phyloP scores from a whole-genome alignment of 2,797 vertebrate genomes.

The Mico argentatus region DNA sequence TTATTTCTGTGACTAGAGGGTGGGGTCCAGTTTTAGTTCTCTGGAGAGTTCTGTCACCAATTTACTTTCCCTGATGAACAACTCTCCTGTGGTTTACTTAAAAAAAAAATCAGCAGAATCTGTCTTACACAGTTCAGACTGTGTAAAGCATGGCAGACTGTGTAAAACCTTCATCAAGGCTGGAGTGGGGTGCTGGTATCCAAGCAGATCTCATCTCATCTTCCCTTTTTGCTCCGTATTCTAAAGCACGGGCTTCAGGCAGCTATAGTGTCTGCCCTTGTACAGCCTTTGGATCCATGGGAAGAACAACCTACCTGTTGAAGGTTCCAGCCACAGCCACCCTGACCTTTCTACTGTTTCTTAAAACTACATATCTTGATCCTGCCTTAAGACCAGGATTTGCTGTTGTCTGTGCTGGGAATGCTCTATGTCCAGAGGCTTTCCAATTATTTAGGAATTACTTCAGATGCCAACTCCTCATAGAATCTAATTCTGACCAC shows the following conservation, averaged over 20 bases:
- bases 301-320: neutral
- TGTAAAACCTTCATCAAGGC: neutral
- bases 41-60: neutral
- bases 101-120: neutral
- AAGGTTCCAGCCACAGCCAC: neutral
- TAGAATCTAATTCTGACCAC: neutral
- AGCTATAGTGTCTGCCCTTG: neutral
- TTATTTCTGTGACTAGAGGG: neutral
- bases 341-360: neutral
- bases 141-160: neutral
- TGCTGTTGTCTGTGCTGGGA: neutral
- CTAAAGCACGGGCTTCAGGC: neutral
- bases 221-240: neutral
- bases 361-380: neutral
- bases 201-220: neutral
- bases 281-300: neutral
- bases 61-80: neutral
- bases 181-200: too few relatives aligned
- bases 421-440: neutral
- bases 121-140: neutral
- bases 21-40: neutral
- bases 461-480: neutral
- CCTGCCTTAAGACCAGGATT: neutral
- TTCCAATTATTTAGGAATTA: neutral
- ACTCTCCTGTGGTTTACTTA: neutral